phyloP scores from a whole-genome alignment of 2,888 invertebrate species.

The Melinopterus prodromus region DNA sequence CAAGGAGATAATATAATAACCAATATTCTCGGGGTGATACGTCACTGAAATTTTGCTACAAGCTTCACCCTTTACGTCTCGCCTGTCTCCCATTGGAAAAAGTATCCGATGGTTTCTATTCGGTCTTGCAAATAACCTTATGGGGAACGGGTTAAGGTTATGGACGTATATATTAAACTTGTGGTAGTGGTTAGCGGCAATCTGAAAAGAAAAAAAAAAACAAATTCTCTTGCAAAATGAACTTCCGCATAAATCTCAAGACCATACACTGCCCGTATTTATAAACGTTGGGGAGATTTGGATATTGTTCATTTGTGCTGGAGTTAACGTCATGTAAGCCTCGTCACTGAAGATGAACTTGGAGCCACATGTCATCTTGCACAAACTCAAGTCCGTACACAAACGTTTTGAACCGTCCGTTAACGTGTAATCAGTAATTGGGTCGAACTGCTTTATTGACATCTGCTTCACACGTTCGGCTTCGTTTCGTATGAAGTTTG shows the following conservation, averaged over 20 bases:
- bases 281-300: conserved; percentile 52
- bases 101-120: conserved; percentile 43
- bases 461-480: conserved; percentile 7
- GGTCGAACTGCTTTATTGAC: not conserved
- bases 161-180: conserved; percentile 52
- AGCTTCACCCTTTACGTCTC: conserved; percentile 39
- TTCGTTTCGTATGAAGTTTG: conserved; percentile 39
- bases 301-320: conserved; percentile 58
- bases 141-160: conserved; percentile 57
- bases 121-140: conserved; percentile 46
- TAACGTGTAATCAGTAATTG: conserved; percentile 18
- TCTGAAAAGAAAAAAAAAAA: conserved; percentile 22
- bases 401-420: not conserved
- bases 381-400: not conserved
- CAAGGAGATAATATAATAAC: conserved; percentile 14
- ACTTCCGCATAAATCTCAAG: too few relatives aligned
- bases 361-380: not conserved
- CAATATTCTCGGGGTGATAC: not conserved
- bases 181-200: conserved; percentile 50
- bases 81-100: conserved; percentile 44
- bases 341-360: not conserved
- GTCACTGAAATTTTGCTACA: not conserved
- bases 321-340: conserved; percentile 53
- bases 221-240: not conserved
- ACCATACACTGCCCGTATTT: not conserved